Base-by-base conservation (phyloP, 2,888 invertebrate species). In the Agelastica alni region DNA sequence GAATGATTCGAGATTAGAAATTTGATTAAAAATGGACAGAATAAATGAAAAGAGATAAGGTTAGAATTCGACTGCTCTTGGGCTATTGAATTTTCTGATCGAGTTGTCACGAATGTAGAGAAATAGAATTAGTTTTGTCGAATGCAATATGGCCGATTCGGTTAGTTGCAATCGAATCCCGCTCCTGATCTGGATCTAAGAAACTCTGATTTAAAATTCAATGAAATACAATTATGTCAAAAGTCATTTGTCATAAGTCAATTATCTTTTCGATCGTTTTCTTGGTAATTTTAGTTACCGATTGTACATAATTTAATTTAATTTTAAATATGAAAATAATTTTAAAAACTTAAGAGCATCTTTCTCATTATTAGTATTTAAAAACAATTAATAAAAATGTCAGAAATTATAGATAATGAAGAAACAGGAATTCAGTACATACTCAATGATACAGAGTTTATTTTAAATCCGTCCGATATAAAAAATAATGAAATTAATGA, bases 211-310 rank as follows among this genome's bases (percentile, higher is more conserved):
- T n/a, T n/a, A n/a, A n/a, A n/a, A n/a, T n/a, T n/a, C n/a, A n/a
- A n/a, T n/a, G n/a, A n/a, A n/a, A n/a, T n/a, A n/a, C n/a, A n/a
- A n/a, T n/a, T n/a, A n/a, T 49, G 46, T 58, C 56, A 45, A 37
- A 39, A 41, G 53, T 48, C 44, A 32, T 16, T 41, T 28, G 6
- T 47, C 20, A 22, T 16, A 30, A 10, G 31, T 6, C 31, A 32
- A 13, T 4, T 32, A 32, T 46, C 51, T 51, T 48, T 57, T 49
- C 53, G 51, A 55, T 47, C n/a, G n/a, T 51, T 51, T 31, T 32
- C 20, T 47, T 55, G 53, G 66, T 62, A 61, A 60, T 65, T 64
- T 55, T 59, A 62, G 59, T 68, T 68, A 67, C 66, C 68, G 68
- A 68, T 67, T 58, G 67, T 64, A 51, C 58, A 59, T 49, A 60